Conservation (phyloP, 2,888 invertebrate species). For the Buathra laborator region DNA sequence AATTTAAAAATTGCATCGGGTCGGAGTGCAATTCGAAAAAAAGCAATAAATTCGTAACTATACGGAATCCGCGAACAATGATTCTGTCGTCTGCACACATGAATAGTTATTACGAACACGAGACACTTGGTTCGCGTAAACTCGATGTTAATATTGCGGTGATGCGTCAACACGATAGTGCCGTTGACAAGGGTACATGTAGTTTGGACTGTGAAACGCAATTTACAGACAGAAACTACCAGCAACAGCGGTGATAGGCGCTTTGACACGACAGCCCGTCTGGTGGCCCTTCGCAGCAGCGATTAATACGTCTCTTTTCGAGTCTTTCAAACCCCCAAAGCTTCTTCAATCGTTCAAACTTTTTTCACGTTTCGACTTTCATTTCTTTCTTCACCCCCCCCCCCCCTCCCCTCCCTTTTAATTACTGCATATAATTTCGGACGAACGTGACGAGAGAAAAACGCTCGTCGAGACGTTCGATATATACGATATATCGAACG, state of each 20-base stretch:
- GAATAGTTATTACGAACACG: slow-evolving; percentile 8
- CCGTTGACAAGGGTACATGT: slow-evolving; percentile 40
- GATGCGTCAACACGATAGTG: slow-evolving; percentile 41
- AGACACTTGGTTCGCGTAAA: slow-evolving; percentile 36
- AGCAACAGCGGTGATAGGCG: slow-evolving; percentile 9
- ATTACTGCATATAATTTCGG: slow-evolving; percentile 38
- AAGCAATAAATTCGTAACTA: not conserved
- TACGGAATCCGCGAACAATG: slow-evolving; percentile 9
- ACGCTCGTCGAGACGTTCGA: too few species aligned
- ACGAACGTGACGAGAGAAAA: not conserved
- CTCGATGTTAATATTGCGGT: slow-evolving; percentile 33
- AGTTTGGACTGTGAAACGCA: slow-evolving; percentile 13
- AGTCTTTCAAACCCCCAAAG: slow-evolving; percentile 18
- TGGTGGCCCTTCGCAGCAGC: not conserved
- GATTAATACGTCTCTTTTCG: not conserved
- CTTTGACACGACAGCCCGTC: not conserved
- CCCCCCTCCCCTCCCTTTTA: slow-evolving; percentile 51
- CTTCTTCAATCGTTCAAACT: slow-evolving; percentile 51
- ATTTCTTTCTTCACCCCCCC: slow-evolving; percentile 47
- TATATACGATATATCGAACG: too few species aligned
- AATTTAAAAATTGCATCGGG: too few species aligned
- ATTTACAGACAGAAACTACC: not conserved
- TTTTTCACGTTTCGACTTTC: slow-evolving; percentile 38
- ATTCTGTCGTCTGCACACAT: not conserved
- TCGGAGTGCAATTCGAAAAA: not conserved